Conservation (phyloP, 2,888 invertebrate genomes). For the Platypus cylindrus region DNA sequence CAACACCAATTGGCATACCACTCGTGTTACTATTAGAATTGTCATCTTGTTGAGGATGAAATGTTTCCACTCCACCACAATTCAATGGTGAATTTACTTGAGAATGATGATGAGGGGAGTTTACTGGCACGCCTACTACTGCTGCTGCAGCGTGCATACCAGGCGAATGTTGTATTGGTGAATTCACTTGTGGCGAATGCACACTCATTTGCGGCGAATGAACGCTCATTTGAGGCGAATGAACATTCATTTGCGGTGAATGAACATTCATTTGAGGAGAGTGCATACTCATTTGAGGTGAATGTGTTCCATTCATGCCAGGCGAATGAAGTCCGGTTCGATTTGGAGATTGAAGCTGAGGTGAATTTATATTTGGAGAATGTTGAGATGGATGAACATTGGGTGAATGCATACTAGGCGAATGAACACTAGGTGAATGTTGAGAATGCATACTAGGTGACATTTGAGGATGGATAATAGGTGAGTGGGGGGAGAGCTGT, state of each 20-base stretch:
- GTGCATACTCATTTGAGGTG: conserved; percentile 9
- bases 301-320: conserved; percentile 5
- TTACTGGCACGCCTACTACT: conserved; percentile 6
- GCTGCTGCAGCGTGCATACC: conserved; percentile 13
- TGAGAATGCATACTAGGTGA: conserved; percentile 17
- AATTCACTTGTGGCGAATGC: conserved; percentile 5
- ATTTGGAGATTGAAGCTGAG: conserved; percentile 11
- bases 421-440: conserved; percentile 17
- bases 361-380: conserved; percentile 14
- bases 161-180: conserved; percentile 8
- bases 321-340: conserved; percentile 6
- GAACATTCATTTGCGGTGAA: conserved; percentile 1
- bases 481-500: conserved; percentile 16
- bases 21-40: conserved; percentile 3
- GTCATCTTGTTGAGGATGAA: conserved; percentile 16
- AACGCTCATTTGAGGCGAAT: conserved; percentile 3
- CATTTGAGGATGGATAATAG: conserved; percentile 17
- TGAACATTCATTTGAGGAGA: conserved; percentile 8
- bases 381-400: conserved; percentile 15
- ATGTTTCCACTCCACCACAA: conserved; percentile 11
- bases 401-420: conserved; percentile 19
- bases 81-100: conserved; percentile 12
- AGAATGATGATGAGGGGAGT: conserved; percentile 12
- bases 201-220: conserved; percentile 5
- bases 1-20: neutral